phyloP scores from a whole-genome alignment of 2,888 invertebrate species.

The Shargacucullia verbasci region DNA sequence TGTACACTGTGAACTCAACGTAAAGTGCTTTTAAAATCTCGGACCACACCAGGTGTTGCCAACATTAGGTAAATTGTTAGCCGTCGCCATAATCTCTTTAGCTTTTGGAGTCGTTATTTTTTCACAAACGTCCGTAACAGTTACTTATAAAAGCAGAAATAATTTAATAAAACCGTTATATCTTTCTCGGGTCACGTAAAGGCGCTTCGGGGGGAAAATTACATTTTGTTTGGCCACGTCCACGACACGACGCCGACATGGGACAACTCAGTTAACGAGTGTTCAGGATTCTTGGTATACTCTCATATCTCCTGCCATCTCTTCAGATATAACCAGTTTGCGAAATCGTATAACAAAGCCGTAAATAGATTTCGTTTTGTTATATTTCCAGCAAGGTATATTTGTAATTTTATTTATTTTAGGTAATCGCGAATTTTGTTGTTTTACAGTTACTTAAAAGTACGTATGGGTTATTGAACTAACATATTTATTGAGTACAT shows the following conservation, averaged over 20 bases:
- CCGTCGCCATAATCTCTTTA: conserved; percentile 73
- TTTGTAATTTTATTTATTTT: conserved; percentile 34
- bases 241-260: conserved; percentile 75
- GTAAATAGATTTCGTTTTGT: conserved; percentile 53
- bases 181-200: conserved; percentile 88
- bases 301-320: conserved; percentile 81
- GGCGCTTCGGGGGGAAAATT: conserved; percentile 84
- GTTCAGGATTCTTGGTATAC: conserved; percentile 83
- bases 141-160: conserved; percentile 85
- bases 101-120: conserved; percentile 75
- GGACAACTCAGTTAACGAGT: conserved; percentile 87
- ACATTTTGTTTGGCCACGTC: conserved; percentile 88
- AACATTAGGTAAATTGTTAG: conserved; percentile 62
- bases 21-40: conserved; percentile 64
- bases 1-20: conserved; percentile 57
- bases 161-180: conserved; percentile 88
- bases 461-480: background rate
- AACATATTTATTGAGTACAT: too few species aligned
- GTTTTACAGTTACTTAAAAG: conserved; percentile 1
- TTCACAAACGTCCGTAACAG: conserved; percentile 74
- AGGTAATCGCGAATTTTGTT: conserved; percentile 16
- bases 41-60: conserved; percentile 59
- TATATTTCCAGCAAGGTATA: conserved; percentile 28
- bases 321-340: conserved; percentile 67
- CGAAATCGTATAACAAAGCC: conserved; percentile 56